Evolutionary conservation across 2,113 vertebrate species (phyloP).

Genomic region (Laticauda laticaudata): DNA sequence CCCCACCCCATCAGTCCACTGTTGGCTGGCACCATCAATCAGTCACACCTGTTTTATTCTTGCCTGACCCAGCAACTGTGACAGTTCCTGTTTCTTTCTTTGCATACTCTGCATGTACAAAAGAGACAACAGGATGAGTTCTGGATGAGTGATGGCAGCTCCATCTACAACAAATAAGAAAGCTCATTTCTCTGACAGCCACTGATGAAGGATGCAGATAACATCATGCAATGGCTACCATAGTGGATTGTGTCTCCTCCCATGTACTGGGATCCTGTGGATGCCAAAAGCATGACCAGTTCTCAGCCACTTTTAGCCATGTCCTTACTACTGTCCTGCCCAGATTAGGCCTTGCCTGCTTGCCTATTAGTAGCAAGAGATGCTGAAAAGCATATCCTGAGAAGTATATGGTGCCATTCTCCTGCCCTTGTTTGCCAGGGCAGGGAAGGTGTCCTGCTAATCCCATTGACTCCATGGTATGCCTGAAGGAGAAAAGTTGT

Average conservation of each 20-base stretch:
- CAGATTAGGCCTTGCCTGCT: not conserved
- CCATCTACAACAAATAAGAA: not conserved
- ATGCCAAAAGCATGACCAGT: not conserved
- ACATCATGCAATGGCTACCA: not conserved
- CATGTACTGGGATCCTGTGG: not conserved
- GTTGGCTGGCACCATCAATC: not conserved
- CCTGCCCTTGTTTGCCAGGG: not conserved
- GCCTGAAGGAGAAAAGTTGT: not conserved
- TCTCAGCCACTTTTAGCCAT: not conserved
- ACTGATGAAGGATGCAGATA: not conserved
- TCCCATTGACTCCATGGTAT: not conserved
- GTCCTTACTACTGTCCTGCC: not conserved
- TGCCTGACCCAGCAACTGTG: not conserved
- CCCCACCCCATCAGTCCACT: not conserved
- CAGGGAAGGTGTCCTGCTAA: not conserved
- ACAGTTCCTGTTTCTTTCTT: not conserved
- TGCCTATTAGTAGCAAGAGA: not conserved
- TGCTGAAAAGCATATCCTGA: not conserved
- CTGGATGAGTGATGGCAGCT: not conserved
- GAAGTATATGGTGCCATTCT: not conserved
- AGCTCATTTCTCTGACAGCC: not conserved
- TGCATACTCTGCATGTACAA: not conserved
- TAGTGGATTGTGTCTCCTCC: not conserved
- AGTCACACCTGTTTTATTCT: not conserved
- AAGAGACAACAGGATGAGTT: not conserved